Conservation (phyloP, 2,113 vertebrate species). For the Speoplatyrhinus poulsoni region DNA sequence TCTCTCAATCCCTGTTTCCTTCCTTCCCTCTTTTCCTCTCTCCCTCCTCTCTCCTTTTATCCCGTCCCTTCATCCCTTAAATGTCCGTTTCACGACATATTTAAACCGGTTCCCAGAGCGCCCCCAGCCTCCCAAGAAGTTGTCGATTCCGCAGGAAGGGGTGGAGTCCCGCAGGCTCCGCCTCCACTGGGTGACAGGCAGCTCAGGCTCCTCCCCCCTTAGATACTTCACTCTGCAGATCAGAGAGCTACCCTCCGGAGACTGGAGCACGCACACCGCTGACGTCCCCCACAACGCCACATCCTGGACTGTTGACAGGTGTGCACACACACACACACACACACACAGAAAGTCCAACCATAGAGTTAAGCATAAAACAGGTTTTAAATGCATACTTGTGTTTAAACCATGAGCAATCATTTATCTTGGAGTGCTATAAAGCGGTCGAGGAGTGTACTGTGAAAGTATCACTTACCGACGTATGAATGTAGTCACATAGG, state of each 20-base stretch:
- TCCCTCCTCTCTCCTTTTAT: neutral
- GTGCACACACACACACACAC: slow-evolving; percentile 1
- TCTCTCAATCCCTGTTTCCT: neutral
- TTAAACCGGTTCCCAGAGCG: slow-evolving; percentile 77
- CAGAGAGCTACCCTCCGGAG: slow-evolving; percentile 80
- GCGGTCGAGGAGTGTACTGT: too few species aligned
- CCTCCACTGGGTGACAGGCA: slow-evolving; percentile 86
- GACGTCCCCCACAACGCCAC: slow-evolving; percentile 87
- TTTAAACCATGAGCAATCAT: too few species aligned
- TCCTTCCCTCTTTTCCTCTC: neutral
- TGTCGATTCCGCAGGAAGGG: slow-evolving; percentile 81
- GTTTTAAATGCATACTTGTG: too few species aligned
- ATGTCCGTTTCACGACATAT: neutral
- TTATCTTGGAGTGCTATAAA: too few species aligned
- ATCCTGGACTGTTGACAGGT: slow-evolving; percentile 83
- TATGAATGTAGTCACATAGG: too few species aligned
- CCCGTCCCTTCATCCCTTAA: neutral
- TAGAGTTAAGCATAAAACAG: too few species aligned
- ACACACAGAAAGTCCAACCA: neutral
- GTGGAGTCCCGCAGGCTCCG: slow-evolving; percentile 82
- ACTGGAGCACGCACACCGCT: slow-evolving; percentile 85
- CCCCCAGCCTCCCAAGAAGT: slow-evolving; percentile 85
- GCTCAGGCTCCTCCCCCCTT: slow-evolving; percentile 87
- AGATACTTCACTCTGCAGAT: slow-evolving; percentile 89
- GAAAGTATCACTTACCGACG: too few species aligned